Evolutionary conservation across 2,888 invertebrate genomes (phyloP).

Genomic region (Cephus sareptanus): DNA sequence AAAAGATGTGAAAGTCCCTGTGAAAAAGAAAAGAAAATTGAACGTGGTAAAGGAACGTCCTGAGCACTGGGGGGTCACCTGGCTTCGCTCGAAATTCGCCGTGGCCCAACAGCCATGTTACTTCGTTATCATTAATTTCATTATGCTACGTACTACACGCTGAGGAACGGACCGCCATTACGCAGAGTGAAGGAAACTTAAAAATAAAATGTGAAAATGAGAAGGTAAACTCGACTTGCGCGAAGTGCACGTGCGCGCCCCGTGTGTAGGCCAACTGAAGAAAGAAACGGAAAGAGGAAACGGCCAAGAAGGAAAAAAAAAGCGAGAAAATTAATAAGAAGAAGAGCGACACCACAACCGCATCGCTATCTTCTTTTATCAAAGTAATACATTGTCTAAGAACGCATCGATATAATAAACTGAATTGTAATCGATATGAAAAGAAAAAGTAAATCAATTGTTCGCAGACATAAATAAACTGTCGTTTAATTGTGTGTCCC

Average conservation of each 20-base stretch:
- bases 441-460: no score
- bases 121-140: constrained; percentile 21
- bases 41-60: not conserved
- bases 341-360: not conserved
- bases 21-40: not conserved
- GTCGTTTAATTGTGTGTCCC: no score
- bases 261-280: not conserved
- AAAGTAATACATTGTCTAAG: not conserved
- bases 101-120: constrained; percentile 48
- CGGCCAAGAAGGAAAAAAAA: no score
- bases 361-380: not conserved
- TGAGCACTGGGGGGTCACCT: not conserved
- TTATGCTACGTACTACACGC: constrained; percentile 26
- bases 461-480: no score
- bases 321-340: not conserved
- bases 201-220: not conserved
- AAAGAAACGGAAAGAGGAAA: not conserved
- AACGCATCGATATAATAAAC: not conserved
- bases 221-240: not conserved
- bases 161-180: constrained; percentile 18
- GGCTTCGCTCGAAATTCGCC: constrained; percentile 38
- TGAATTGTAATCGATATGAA: not conserved
- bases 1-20: not conserved
- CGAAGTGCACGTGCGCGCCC: not conserved
- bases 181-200: not conserved